These are phyloP conservation scores for Porphyrio hochstetteri DNA, from an alignment of 2,113 vertebrate species.

Conservation along the genomic window DNA sequence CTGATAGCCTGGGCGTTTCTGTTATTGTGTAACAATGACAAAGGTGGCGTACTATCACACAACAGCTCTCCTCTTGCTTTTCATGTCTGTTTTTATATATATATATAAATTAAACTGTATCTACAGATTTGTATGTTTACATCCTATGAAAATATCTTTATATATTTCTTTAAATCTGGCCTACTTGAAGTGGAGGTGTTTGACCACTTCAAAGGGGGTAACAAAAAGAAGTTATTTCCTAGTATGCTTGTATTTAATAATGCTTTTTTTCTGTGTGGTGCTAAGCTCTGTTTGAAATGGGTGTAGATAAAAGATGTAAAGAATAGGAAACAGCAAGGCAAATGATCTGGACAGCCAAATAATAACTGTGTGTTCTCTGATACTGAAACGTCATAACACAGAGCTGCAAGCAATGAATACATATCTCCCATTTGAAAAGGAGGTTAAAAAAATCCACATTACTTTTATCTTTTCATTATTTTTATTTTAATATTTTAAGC, in stretches of 20 bases:
- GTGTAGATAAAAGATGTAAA: background rate
- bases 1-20: background rate
- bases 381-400: background rate
- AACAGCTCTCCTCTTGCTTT: background rate
- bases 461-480: background rate
- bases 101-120: no score
- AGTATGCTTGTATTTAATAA: background rate
- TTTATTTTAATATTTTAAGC: constrained; percentile 19
- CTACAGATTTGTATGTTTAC: background rate
- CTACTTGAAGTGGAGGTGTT: background rate
- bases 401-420: background rate
- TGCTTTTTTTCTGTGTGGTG: background rate
- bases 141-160: background rate
- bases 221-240: background rate
- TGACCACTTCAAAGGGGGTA: background rate
- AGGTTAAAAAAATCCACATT: background rate
- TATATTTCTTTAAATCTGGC: background rate
- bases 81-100: background rate
- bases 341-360: background rate
- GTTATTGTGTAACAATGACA: background rate
- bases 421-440: background rate
- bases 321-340: background rate
- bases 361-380: background rate
- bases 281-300: background rate
- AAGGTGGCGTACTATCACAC: background rate